Percentiles rank a stretch among this genome's conserved stretches.
Evolutionary conservation across 2,888 invertebrate genomes (phyloP).

Genomic region (Volucella inflata): DNA sequence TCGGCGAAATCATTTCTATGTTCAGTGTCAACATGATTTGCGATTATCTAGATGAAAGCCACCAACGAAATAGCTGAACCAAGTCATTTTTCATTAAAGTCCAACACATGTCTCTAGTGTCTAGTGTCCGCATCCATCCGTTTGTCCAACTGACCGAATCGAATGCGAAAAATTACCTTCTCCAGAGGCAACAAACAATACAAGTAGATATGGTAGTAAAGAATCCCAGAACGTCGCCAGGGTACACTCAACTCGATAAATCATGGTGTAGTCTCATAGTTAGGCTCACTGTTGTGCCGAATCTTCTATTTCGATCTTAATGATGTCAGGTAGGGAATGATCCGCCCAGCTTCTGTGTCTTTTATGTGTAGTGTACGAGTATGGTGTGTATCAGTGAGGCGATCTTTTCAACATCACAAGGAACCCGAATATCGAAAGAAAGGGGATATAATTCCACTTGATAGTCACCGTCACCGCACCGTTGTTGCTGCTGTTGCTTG

Average conservation of each 20-base stretch:
- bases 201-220: too few species aligned
- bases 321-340: constrained; percentile 74
- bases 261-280: constrained; percentile 68
- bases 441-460: constrained; percentile 70
- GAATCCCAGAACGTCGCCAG: background rate
- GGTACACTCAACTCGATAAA: constrained; percentile 59
- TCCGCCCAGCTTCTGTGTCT: constrained; percentile 75
- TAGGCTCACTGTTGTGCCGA: constrained; percentile 64
- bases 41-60: constrained; percentile 69
- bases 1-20: constrained; percentile 69
- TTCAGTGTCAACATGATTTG: constrained; percentile 73
- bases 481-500: too few species aligned
- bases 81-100: constrained; percentile 69
- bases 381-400: constrained; percentile 44
- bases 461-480: constrained; percentile 39
- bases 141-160: constrained; percentile 69
- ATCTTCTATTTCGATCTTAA: constrained; percentile 76
- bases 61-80: constrained; percentile 49
- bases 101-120: constrained; percentile 50
- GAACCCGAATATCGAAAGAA: constrained; percentile 35
- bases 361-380: too few species aligned
- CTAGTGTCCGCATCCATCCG: constrained; percentile 58
- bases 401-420: constrained; percentile 64
- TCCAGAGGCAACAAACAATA: constrained; percentile 38
- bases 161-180: constrained; percentile 69